Evolutionary conservation across 2,888 invertebrate species (phyloP).

Genomic region (Artemia sinica): DNA sequence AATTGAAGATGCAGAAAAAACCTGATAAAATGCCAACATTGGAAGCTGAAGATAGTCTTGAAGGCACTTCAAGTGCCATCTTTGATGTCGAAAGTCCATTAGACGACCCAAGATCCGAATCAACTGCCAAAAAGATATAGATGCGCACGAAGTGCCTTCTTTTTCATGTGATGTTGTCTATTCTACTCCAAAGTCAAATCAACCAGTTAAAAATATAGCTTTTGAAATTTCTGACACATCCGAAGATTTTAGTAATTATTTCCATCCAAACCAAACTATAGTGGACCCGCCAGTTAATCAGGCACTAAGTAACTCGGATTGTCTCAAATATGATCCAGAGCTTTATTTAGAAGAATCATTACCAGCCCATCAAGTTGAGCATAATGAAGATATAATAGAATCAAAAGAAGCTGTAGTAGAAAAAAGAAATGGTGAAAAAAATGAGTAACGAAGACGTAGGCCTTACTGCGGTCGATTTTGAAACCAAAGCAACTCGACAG

Average conservation of each 20-base stretch:
- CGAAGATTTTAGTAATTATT: neutral
- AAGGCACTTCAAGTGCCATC: constrained; percentile 5
- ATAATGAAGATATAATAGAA: too few relatives aligned
- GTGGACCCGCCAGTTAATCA: neutral
- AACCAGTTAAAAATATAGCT: neutral
- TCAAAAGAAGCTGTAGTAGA: too few relatives aligned
- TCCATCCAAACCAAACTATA: neutral
- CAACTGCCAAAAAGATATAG: neutral
- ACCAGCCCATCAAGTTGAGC: too few relatives aligned
- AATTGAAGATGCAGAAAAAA: neutral
- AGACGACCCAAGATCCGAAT: neutral
- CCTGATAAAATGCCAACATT: neutral
- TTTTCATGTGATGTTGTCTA: constrained; percentile 3
- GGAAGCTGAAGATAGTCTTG: neutral
- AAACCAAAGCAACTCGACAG: too few relatives aligned
- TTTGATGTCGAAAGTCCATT: neutral
- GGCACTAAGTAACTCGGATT: too few relatives aligned
- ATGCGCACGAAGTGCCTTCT: neutral
- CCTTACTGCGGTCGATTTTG: too few relatives aligned
- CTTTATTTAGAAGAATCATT: too few relatives aligned
- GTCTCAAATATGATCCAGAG: too few relatives aligned
- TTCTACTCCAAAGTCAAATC: constrained; percentile 2
- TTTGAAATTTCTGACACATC: neutral
- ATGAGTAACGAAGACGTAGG: too few relatives aligned
- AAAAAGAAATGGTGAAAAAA: too few relatives aligned